Conservation (phyloP, 2,888 invertebrate genomes). For the Hirtodrosophila cameraria region DNA sequence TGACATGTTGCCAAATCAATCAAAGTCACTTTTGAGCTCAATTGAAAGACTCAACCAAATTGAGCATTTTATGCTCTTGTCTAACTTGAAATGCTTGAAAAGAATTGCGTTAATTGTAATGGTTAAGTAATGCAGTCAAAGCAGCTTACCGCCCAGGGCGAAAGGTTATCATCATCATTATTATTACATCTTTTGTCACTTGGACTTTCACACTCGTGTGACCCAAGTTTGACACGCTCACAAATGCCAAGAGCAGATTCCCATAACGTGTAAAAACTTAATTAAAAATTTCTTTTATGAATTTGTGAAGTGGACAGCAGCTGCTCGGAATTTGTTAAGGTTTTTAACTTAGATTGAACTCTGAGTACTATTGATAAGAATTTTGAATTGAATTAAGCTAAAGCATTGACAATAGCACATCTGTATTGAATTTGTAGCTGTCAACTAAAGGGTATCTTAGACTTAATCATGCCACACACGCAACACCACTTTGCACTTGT, state of each 20-base stretch:
- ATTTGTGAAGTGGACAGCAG: constrained; percentile 12
- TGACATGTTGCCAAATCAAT: constrained; percentile 45
- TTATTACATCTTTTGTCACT: constrained; percentile 3
- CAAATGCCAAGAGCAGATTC: constrained; percentile 60
- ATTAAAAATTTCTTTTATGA: constrained; percentile 55
- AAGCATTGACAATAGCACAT: no score
- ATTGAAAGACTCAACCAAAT: constrained; percentile 6
- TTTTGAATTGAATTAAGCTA: no score
- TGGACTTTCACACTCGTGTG: constrained; percentile 27
- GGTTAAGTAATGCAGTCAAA: constrained; percentile 23
- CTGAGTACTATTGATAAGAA: no score
- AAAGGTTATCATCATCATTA: constrained; percentile 28
- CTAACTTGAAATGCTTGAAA: no score
- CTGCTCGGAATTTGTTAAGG: background rate
- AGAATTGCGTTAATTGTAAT: constrained; percentile 29
- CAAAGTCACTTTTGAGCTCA: constrained; percentile 18
- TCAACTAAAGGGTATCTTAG: constrained; percentile 11
- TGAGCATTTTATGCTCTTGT: constrained; percentile 14
- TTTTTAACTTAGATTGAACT: no score
- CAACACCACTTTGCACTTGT: constrained; percentile 47
- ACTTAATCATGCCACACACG: background rate
- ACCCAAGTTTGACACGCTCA: constrained; percentile 32
- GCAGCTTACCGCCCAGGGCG: constrained; percentile 26
- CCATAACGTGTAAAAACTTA: constrained; percentile 54
- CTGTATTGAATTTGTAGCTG: background rate